Conservation (phyloP, 2,797 vertebrate genomes). For the Pantherophis vulpinus region DNA sequence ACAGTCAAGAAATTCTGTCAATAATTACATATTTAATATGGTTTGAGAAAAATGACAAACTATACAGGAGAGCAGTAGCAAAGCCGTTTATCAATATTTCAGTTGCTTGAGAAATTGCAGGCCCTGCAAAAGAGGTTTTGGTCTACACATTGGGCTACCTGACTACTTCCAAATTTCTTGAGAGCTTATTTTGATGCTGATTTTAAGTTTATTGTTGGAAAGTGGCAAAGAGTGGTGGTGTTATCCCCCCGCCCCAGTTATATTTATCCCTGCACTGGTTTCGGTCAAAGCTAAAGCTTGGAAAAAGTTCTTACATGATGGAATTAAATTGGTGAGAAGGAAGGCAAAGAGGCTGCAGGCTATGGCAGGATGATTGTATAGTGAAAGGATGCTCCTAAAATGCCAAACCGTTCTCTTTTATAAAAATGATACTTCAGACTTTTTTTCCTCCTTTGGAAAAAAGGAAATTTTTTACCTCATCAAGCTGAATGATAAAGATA, state of each 20-base stretch:
- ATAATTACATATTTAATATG: neutral
- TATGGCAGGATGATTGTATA: neutral
- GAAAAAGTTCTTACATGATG: neutral
- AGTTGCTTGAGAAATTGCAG: neutral
- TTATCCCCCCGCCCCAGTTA: neutral
- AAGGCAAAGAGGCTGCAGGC: neutral
- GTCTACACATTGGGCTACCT: neutral
- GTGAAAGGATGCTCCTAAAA: neutral
- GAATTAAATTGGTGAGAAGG: neutral
- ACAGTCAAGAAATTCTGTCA: neutral
- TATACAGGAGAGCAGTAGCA: neutral
- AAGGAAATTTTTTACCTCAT: neutral
- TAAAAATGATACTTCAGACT: neutral
- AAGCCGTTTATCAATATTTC: neutral
- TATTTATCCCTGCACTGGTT: neutral
- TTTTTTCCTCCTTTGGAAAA: neutral
- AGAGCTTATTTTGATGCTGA: neutral
- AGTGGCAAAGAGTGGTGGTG: neutral
- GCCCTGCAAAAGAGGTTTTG: neutral
- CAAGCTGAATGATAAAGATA: neutral
- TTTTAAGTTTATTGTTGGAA: neutral
- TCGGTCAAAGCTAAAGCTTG: neutral
- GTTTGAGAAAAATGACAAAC: neutral
- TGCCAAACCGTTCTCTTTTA: neutral
- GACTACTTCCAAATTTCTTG: neutral